phyloP scores from a whole-genome alignment of 2,888 invertebrate species.

The Campaea margaritaria region DNA sequence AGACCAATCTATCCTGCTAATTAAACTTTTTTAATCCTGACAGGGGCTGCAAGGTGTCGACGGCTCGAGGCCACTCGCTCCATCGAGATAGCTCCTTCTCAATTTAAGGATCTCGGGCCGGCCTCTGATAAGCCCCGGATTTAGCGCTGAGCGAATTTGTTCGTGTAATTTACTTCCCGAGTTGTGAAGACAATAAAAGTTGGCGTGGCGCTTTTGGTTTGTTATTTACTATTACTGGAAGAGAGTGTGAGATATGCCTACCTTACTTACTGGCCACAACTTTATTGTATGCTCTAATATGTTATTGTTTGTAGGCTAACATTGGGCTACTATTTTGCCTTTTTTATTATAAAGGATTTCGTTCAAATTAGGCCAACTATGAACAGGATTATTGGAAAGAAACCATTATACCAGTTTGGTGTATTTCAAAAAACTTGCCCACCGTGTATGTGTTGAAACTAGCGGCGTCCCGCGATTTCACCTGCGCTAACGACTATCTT shows the following conservation, averaged over 20 bases:
- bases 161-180: constrained; percentile 81
- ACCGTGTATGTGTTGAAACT: too few relatives aligned
- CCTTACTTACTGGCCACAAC: not conserved
- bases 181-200: constrained; percentile 82
- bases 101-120: constrained; percentile 74
- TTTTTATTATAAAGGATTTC: too few relatives aligned
- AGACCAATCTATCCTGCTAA: constrained; percentile 63
- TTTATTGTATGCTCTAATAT: not conserved
- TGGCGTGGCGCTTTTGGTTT: constrained; percentile 58
- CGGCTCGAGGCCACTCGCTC: constrained; percentile 67
- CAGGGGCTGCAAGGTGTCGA: constrained; percentile 68
- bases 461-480: too few relatives aligned
- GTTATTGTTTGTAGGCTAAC: not conserved
- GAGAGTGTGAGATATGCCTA: constrained; percentile 17
- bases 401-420: too few relatives aligned
- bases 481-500: too few relatives aligned
- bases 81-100: constrained; percentile 78
- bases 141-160: constrained; percentile 82
- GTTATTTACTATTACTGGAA: constrained; percentile 29
- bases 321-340: not conserved
- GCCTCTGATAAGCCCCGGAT: constrained; percentile 80
- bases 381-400: too few relatives aligned
- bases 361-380: too few relatives aligned
- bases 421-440: too few relatives aligned
- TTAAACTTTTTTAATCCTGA: constrained; percentile 78